phyloP scores from a whole-genome alignment of 1,140 invertebrate species.

The Potamilus streckersoni region DNA sequence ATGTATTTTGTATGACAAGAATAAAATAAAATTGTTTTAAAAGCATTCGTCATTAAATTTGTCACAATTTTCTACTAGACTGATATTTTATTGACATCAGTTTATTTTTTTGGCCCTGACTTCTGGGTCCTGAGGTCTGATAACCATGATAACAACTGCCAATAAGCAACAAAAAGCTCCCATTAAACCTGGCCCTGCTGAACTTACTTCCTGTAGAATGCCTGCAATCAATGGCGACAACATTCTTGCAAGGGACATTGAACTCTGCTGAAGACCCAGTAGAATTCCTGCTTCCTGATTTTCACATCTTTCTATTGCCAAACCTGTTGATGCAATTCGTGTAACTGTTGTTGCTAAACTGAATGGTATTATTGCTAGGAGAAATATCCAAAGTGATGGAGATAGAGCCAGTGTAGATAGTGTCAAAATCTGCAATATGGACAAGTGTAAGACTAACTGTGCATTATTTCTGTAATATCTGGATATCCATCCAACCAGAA shows the following conservation, averaged over 20 bases:
- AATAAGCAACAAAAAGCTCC: conserved; percentile 37
- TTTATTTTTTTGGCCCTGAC: background rate
- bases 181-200: conserved; percentile 46
- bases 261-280: conserved; percentile 62
- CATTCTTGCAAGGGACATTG: conserved; percentile 64
- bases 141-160: conserved; percentile 40
- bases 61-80: too few species aligned
- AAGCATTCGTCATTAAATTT: too few species aligned
- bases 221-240: conserved; percentile 65
- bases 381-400: conserved; percentile 38
- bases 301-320: conserved; percentile 53
- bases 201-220: conserved; percentile 50
- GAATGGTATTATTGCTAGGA: conserved; percentile 54
- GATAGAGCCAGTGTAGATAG: conserved; percentile 40
- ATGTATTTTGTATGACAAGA: too few species aligned
- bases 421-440: conserved; percentile 45
- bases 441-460: conserved; percentile 53
- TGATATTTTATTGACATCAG: too few species aligned
- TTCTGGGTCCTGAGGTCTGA: conserved; percentile 40
- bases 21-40: too few species aligned
- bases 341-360: conserved; percentile 60
- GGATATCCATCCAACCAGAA: conserved; percentile 60
- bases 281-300: conserved; percentile 56
- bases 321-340: conserved; percentile 55
- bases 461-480: conserved; percentile 56